Base-by-base conservation (phyloP, 2,888 invertebrate species). In the Limnephilus auricula region DNA sequence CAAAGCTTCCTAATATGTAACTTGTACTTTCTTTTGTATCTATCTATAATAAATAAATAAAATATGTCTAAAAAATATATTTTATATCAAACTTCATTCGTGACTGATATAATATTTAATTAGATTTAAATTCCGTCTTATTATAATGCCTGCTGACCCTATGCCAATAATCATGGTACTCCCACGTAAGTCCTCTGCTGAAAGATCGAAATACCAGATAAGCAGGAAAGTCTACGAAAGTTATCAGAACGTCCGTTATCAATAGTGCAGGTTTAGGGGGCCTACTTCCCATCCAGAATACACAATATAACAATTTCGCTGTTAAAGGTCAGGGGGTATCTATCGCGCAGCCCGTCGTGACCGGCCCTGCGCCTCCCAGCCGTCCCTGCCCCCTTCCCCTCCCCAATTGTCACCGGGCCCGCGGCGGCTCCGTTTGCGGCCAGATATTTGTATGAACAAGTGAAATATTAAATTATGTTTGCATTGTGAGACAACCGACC, bases 391-490 rank as follows among this genome's bases (percentile, higher is more conserved):
- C 82, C 31, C 0, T 15, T 18, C 10, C 18, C 82, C 82, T 34
- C 9, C 4, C 82, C 82, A 32, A 37, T 34, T 82, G 82, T 82
- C 82, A 82, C 82, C 25, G 34, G 18, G 82, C 82, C 82, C 82
- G 82, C 82, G 82, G 82, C 82, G 34, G 82, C 82, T 82, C 82
- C 82, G 34, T 82, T 34, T 82, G 82, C 82, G 82, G 34, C 15
- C 34, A 82, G 82, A 34, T 82, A 82, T 82, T 82, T 82, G 82
- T 82, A 82, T 32, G 82, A 34, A 34, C 34, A 82, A 37, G 82
- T 82, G 82, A 82, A 82, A 82, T 32, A 82, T 82, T 82, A 82
- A 82, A 82, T 82, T 32, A 82, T 82, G 34, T 82, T 82, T 82
- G 82, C 82, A n/a, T 82, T 82, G 82, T 37, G 18, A 32, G 82